Conservation (phyloP, 2,888 invertebrate species). For the Aleiodes testaceus region DNA sequence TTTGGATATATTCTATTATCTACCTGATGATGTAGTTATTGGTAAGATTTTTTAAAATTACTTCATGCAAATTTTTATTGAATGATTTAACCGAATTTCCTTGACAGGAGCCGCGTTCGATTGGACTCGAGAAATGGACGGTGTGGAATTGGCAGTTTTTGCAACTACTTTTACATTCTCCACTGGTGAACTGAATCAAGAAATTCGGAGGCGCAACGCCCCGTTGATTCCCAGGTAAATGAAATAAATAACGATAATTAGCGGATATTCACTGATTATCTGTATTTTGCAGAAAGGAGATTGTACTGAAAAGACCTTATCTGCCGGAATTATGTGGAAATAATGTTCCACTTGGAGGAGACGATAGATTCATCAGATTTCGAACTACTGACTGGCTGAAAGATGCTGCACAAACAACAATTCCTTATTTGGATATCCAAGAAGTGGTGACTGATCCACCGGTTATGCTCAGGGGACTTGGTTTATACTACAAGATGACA, state of each 20-base stretch:
- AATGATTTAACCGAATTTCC: no score
- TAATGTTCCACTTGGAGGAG: neutral
- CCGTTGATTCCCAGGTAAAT: no score
- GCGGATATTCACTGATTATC: no score
- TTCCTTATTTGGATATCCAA: conserved; percentile 16
- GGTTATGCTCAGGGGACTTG: neutral
- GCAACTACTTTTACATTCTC: no score
- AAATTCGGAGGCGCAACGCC: no score
- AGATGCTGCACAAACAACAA: conserved; percentile 13
- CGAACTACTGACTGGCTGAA: conserved; percentile 1
- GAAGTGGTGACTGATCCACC: conserved; percentile 14
- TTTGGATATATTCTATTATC: neutral
- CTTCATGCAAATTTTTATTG: no score
- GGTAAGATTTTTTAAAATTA: neutral
- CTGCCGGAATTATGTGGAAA: neutral
- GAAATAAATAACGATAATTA: no score
- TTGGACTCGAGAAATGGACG: no score
- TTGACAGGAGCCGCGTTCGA: no score
- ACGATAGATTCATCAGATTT: neutral
- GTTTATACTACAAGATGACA: neutral
- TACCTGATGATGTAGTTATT: neutral
- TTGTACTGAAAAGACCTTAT: neutral
- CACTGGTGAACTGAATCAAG: no score
- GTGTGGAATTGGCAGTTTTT: no score
- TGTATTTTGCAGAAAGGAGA: neutral